Evolutionary conservation across 2,113 vertebrate species (phyloP).

Genomic region (Ranitomeya imitator): DNA sequence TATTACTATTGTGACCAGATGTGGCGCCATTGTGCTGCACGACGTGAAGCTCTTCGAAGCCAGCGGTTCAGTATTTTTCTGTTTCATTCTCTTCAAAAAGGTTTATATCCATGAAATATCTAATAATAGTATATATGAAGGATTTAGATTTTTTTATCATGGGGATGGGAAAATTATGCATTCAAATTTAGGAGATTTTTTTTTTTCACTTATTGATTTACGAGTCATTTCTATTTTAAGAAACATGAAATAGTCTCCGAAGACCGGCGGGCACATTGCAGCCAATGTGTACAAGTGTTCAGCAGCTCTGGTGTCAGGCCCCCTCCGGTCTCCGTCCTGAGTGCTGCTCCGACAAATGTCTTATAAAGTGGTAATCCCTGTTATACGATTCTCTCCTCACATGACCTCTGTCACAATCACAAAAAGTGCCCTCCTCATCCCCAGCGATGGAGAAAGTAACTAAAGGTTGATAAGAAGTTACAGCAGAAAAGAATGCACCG

Average conservation of each 20-base stretch:
- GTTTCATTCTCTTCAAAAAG: background rate
- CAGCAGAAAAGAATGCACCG: too few relatives aligned
- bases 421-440: background rate
- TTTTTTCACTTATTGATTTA: too few relatives aligned
- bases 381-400: conserved; percentile 50
- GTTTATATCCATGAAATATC: background rate
- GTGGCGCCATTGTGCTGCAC: too few relatives aligned
- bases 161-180: too few relatives aligned
- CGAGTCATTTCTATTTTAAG: too few relatives aligned
- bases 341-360: conserved; percentile 18
- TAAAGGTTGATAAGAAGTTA: background rate
- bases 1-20: background rate
- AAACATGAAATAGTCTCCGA: too few relatives aligned
- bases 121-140: too few relatives aligned
- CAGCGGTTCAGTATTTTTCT: background rate
- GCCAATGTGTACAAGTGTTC: background rate
- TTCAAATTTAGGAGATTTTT: too few relatives aligned
- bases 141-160: too few relatives aligned
- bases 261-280: background rate
- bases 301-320: background rate
- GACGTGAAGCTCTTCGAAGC: background rate
- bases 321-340: background rate
- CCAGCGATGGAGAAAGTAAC: background rate
- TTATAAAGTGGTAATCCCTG: conserved; percentile 44
- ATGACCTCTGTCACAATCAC: conserved; percentile 9